Evolutionary conservation across 2,888 invertebrate genomes (phyloP).

Genomic region (Trachelus iudaicus): DNA sequence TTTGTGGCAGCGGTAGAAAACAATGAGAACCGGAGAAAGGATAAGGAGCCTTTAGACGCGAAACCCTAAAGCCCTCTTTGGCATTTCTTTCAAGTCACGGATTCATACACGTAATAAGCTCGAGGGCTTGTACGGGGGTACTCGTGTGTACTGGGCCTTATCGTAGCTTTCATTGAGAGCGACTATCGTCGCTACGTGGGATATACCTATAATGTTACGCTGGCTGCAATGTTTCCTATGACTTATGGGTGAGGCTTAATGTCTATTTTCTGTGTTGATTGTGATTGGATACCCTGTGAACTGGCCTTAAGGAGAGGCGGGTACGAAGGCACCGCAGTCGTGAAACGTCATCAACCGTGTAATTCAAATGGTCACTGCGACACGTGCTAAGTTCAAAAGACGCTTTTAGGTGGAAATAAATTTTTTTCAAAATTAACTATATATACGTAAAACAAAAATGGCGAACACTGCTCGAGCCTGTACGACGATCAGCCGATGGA

Average conservation of each 20-base stretch:
- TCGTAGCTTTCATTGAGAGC: background rate
- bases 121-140: background rate
- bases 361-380: background rate
- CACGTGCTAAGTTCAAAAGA: background rate
- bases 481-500: background rate
- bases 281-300: background rate
- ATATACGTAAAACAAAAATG: background rate
- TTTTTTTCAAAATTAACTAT: background rate
- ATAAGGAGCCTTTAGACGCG: background rate
- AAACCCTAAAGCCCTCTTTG: background rate
- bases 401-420: background rate
- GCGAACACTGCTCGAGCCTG: background rate
- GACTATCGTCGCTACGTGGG: background rate
- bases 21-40: background rate
- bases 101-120: background rate
- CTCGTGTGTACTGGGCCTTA: background rate
- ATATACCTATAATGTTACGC: background rate
- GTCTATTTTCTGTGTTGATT: background rate
- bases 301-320: background rate
- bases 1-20: background rate
- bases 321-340: background rate
- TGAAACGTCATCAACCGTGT: background rate
- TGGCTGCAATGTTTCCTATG: background rate
- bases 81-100: background rate
- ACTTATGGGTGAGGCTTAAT: background rate